Base-by-base conservation (phyloP, 2,888 invertebrate species). In the Hypsopygia costalis region DNA sequence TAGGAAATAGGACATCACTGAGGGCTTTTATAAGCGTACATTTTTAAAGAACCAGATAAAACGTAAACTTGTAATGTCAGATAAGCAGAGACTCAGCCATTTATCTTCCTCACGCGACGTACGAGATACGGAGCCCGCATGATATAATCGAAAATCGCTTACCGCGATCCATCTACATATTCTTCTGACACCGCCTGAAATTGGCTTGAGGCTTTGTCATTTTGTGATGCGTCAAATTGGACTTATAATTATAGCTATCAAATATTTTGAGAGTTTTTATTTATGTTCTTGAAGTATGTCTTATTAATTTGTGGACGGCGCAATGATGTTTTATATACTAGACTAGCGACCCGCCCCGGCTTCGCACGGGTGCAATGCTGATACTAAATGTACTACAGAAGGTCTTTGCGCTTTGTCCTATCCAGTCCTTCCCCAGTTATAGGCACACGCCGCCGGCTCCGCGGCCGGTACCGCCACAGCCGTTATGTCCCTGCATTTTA, bases 121-220 rank as follows among this genome's bases (percentile, higher is more conserved):
- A 66, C 61, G 55, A 60, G 72, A 75, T 74, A 72, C 67, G 63
- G 63, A 49, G 56, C 73, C 71, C 72, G 62, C 69, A 71, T 69
- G 70, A 70, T 76, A 72, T 75, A 69, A 77, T 77, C 77, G 73
- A 68, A 68, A 75, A 76, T 66, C 76, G 74, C 67, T 75, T 73
- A 72, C 69, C 58, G 53, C 58, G 60, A 75, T 69, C 70, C 69
- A 63, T 74, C 68, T 65, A 69, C 71, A 70, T 69, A 67, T 65
- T 68, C 52, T 57, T 55, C 58, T 66, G 65, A 70, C 65, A 59
- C 62, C 54, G 55, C 55, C 65, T 62, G 61, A 66, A 71, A 74
- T 72, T 74, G 73, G 66, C 63, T 63, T 52, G 43, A 55, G 51
- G 62, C 64, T 62, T 60, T 70, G 65, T 65, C 46, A 57, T 64